Conservation (phyloP, 2,797 vertebrate genomes). For the Lycodopsis pacificus region DNA sequence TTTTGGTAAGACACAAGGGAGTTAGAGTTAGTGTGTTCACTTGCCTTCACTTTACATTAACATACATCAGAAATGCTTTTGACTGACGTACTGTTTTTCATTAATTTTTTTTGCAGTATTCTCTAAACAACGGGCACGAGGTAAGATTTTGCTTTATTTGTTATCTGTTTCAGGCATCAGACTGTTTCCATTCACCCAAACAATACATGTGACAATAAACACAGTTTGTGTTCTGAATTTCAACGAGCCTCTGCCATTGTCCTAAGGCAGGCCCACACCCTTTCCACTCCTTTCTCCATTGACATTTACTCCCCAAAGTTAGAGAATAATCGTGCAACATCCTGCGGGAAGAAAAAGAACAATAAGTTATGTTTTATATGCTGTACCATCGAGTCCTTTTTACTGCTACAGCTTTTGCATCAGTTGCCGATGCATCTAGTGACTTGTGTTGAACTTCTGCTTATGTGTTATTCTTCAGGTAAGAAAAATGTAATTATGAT, state of each 20-base stretch:
- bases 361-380: not conserved
- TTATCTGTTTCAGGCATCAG: conserved; percentile 13
- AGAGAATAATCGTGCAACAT: not conserved
- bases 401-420: not conserved
- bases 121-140: conserved; percentile 29
- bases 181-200: conserved; percentile 22
- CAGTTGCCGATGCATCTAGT: not conserved
- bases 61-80: not conserved
- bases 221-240: conserved; percentile 18
- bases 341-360: conserved; percentile 16
- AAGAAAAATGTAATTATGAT: not conserved
- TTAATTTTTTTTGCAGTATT: conserved; percentile 57
- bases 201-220: conserved; percentile 28
- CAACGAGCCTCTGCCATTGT: conserved; percentile 34
- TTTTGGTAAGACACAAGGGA: conserved; percentile 29
- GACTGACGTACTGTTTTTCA: conserved; percentile 14
- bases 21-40: not conserved
- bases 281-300: conserved; percentile 14
- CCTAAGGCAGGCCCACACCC: conserved; percentile 24
- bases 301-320: conserved; percentile 23
- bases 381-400: not conserved
- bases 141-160: conserved; percentile 53
- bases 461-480: not conserved
- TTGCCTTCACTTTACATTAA: not conserved
- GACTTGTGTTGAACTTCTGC: not conserved